Conservation (phyloP, 2,797 vertebrate genomes). For the Argentina silus region DNA sequence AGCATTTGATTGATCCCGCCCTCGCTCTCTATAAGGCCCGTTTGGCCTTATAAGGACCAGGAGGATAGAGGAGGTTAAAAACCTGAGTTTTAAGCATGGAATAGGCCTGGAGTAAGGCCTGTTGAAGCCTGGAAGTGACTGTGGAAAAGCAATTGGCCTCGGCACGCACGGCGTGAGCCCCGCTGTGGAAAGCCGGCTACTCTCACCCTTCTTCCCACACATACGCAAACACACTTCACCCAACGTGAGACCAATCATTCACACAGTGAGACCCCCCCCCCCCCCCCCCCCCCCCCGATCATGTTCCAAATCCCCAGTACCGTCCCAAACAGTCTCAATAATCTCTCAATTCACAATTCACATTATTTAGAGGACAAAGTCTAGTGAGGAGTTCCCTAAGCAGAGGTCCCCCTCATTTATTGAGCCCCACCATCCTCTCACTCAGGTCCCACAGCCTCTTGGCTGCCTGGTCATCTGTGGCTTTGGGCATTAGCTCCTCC, state of each 20-base stretch:
- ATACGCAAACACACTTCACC: background rate
- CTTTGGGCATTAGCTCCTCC: slow-evolving; percentile 86
- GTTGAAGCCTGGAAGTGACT: too few relatives aligned
- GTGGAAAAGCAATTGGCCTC: too few relatives aligned
- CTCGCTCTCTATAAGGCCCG: too few relatives aligned
- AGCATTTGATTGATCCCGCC: too few relatives aligned
- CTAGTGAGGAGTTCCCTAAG: background rate
- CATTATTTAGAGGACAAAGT: background rate
- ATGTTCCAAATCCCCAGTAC: too few relatives aligned
- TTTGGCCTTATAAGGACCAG: too few relatives aligned
- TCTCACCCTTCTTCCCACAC: background rate
- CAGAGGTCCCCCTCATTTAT: slow-evolving; percentile 66
- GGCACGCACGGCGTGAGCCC: too few relatives aligned
- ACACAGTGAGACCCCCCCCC: background rate
- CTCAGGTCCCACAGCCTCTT: slow-evolving; percentile 92
- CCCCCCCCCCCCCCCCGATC: background rate
- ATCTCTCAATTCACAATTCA: background rate
- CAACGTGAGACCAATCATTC: background rate
- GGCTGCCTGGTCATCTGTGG: slow-evolving; percentile 83
- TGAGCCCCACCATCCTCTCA: slow-evolving; percentile 88
- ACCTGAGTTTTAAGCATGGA: too few relatives aligned
- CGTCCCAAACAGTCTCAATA: background rate
- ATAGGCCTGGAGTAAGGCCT: too few relatives aligned
- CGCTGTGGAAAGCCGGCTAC: too few relatives aligned
- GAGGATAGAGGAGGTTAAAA: too few relatives aligned